Evolutionary conservation across 2,888 invertebrate genomes (phyloP).

Genomic region (Brassicogethes aeneus): DNA sequence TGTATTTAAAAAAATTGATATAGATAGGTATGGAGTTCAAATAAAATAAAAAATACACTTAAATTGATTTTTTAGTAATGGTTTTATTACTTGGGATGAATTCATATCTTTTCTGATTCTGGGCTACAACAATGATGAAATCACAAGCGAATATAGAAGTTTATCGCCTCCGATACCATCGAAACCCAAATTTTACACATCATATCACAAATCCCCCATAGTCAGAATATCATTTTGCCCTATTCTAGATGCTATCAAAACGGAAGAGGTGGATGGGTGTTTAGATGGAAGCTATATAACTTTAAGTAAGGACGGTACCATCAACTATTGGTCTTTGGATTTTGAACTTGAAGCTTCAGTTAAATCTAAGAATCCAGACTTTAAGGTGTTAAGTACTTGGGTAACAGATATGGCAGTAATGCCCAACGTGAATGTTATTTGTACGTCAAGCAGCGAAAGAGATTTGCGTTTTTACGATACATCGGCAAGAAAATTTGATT

Average conservation of each 20-base stretch:
- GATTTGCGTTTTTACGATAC: constrained; percentile 76
- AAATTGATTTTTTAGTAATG: not conserved
- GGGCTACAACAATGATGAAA: constrained; percentile 60
- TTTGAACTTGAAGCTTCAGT: constrained; percentile 56
- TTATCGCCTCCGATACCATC: constrained; percentile 55
- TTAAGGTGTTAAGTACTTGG: constrained; percentile 53
- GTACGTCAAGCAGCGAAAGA: constrained; percentile 66
- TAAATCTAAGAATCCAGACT: constrained; percentile 55
- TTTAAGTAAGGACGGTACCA: constrained; percentile 64
- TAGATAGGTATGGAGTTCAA: not conserved
- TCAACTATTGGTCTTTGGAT: constrained; percentile 70
- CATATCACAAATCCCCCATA: constrained; percentile 62
- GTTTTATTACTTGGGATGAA: constrained; percentile 60
- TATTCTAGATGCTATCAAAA: constrained; percentile 39
- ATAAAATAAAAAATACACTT: not conserved
- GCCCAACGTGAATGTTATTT: constrained; percentile 69
- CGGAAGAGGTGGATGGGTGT: constrained; percentile 49
- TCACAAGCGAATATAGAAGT: constrained; percentile 51
- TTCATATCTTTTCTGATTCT: constrained; percentile 66
- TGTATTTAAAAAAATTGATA: constrained; percentile 51
- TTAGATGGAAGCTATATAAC: constrained; percentile 64
- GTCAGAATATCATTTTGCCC: constrained; percentile 56
- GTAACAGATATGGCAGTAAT: constrained; percentile 65
- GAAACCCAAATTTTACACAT: constrained; percentile 49
- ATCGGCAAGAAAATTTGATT: constrained; percentile 61